Evolutionary conservation across 1,140 invertebrate genomes (phyloP), one percentile per base, ranked within the genome.

Genomic region (Papilio dardanus): DNA sequence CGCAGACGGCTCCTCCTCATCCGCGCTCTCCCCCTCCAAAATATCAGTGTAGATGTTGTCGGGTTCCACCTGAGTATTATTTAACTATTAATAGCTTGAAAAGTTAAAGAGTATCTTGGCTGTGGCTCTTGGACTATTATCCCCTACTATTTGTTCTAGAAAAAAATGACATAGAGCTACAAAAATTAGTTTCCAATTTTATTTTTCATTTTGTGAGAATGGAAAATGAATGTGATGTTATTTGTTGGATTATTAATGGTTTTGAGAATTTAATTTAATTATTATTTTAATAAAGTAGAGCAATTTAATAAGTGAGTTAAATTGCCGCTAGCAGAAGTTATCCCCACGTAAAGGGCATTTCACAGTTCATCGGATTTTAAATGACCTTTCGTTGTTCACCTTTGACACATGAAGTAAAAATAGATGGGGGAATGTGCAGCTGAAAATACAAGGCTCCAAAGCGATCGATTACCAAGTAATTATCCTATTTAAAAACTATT

Each of bases 41-140:
- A 88, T 86, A 31, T 92, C 91, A 0, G 88, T 87, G 77, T 92
- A 92, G 0, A 86, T 83, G 33, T 91, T 89, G 30, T 91, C 89
- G 0, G 90, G 89, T 24, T 91, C 89, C 77, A 90, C 81, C 86
- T 90, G 65, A 7, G 69, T 35, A 35, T 31, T 24, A 71, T 16
- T 3, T 54, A 16, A 33, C 35, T 42, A 5, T 16, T 42, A 69
- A 24, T 46, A 42, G 7, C 8, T 2, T 16, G 0, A 14, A n/a
- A 12, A 28, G 0, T 12, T 46, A 1, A 28, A 3, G 3, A 21
- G 2, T 54, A 8, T 2, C 46, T 21, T 7, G 2, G 5, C 3
- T 2, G 46, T 8, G 2, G 50, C 19, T 24, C 7, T 54, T 24
- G 21, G 21, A 24, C 19, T 54, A 10, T 54, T 24, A 24, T 54